Percentiles rank a stretch among this genome's conserved stretches.
phyloP scores from a whole-genome alignment of 2,113 vertebrate genomes.

The Struthidea cinerea region DNA sequence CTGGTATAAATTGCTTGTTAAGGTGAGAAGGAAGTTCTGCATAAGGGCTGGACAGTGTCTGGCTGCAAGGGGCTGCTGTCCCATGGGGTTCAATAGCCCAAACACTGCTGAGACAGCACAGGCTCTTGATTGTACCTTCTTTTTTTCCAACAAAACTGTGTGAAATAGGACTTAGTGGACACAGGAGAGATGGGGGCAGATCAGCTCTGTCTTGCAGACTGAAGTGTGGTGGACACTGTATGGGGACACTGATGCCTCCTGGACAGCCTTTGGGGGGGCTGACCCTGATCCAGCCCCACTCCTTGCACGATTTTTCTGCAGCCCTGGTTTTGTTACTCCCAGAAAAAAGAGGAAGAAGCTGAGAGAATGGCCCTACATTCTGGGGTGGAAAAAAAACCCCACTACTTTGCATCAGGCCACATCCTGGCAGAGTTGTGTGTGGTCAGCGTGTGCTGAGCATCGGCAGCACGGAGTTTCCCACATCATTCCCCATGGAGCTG shows the following conservation, averaged over 20 bases:
- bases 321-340: neutral
- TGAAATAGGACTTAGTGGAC: neutral
- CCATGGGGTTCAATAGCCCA: neutral
- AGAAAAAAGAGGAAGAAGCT: neutral
- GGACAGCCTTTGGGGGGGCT: neutral
- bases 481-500: neutral
- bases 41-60: neutral
- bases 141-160: neutral
- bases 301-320: neutral
- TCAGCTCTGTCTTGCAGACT: neutral
- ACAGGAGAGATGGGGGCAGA: neutral
- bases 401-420: neutral
- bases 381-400: rapidly evolving
- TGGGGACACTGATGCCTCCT: neutral
- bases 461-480: neutral
- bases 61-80: neutral
- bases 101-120: neutral
- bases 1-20: neutral
- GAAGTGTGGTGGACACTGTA: neutral
- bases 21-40: neutral
- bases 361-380: neutral
- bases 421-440: neutral
- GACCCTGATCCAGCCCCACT: rapidly evolving
- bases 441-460: neutral
- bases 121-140: neutral